These are phyloP conservation scores for Malurus alboscapulatus DNA, from an alignment of 2,113 vertebrate genomes.

Conservation along the genomic window DNA sequence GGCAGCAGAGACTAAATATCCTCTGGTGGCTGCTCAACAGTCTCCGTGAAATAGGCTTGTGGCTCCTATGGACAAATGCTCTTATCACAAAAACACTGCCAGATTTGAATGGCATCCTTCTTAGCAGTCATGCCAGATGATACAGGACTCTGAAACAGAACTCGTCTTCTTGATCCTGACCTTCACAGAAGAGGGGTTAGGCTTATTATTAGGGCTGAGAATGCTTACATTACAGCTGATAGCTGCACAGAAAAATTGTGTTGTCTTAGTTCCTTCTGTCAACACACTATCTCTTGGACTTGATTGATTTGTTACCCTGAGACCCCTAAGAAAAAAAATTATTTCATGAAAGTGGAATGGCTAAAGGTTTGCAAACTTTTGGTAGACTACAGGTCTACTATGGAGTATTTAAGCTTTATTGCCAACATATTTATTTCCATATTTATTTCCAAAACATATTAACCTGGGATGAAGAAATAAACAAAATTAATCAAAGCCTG, in stretches of 20 bases:
- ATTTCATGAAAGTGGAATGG: neutral
- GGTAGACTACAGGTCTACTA: neutral
- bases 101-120: constrained; percentile 43
- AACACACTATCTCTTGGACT: neutral
- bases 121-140: constrained; percentile 33
- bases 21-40: constrained; percentile 14
- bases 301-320: constrained; percentile 11
- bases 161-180: constrained; percentile 13
- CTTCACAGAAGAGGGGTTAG: constrained; percentile 22
- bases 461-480: constrained; percentile 12
- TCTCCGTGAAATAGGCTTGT: constrained; percentile 48
- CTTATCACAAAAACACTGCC: constrained; percentile 35
- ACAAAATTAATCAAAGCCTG: constrained; percentile 4
- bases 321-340: neutral
- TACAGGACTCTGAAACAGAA: constrained; percentile 34
- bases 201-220: constrained; percentile 34
- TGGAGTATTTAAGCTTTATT: neutral
- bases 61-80: constrained; percentile 38
- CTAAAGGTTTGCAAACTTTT: neutral
- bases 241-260: neutral
- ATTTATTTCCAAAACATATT: constrained; percentile 11
- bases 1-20: constrained; percentile 32
- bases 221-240: constrained; percentile 17
- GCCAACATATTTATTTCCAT: neutral
- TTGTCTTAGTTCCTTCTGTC: constrained; percentile 16